Percentiles rank a stretch among this genome's conserved stretches.
Conservation (phyloP, 2,113 vertebrate genomes). For the Notechis scutatus region DNA sequence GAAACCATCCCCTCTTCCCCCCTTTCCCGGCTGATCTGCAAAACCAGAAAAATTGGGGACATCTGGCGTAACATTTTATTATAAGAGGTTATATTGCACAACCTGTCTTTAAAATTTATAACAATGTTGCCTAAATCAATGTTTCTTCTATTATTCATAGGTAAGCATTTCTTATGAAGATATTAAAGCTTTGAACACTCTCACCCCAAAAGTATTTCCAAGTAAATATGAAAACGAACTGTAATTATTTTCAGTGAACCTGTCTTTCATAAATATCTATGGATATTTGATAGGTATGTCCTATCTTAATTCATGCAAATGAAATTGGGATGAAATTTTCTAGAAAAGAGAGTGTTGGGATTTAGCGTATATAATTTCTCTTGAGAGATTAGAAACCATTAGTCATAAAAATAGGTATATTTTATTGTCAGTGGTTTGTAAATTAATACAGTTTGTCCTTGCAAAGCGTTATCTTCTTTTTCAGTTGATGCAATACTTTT, state of each 20-base stretch:
- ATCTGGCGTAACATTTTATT: neutral
- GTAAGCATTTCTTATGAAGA: neutral
- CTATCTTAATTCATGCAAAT: neutral
- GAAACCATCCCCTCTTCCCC: neutral
- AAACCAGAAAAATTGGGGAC: neutral
- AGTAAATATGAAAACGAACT: neutral
- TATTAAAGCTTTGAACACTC: neutral
- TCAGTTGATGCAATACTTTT: neutral
- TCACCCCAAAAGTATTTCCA: neutral
- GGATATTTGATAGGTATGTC: neutral
- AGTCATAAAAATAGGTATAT: neutral
- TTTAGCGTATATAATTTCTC: conserved; percentile 8
- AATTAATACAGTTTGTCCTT: neutral
- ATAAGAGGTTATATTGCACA: neutral
- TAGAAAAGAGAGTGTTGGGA: neutral
- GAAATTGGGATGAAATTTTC: neutral
- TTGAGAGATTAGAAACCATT: neutral
- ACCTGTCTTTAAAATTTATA: neutral
- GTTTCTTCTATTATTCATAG: neutral
- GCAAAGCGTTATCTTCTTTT: neutral
- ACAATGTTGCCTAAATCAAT: neutral
- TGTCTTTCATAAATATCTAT: neutral
- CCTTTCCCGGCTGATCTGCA: neutral
- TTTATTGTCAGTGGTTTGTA: neutral
- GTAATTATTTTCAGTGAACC: neutral